These are phyloP conservation scores for Cactoblastis cactorum DNA, from an alignment of 2,888 invertebrate species.

Conservation along the genomic window DNA sequence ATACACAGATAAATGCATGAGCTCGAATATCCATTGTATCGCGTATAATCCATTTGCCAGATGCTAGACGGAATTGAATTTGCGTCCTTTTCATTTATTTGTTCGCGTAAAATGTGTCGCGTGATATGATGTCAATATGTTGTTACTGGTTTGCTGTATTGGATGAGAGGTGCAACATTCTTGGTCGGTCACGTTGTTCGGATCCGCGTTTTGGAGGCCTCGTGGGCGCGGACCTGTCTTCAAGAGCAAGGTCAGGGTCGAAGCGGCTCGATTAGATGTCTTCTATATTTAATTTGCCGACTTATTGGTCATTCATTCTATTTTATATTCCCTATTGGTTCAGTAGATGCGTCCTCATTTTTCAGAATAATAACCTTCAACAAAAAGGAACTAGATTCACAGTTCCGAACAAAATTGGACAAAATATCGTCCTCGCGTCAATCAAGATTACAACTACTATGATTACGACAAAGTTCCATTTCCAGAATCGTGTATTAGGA, in stretches of 20 bases:
- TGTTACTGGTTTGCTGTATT: neutral
- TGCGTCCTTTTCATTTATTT: neutral
- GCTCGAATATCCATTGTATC: neutral
- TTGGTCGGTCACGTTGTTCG: conserved; percentile 11
- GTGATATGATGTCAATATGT: neutral
- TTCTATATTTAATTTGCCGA: neutral
- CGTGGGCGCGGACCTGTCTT: conserved; percentile 64
- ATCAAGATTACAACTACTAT: too few species aligned
- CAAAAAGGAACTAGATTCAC: too few species aligned
- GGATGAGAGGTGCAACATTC: conserved; percentile 10
- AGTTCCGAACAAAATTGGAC: too few species aligned
- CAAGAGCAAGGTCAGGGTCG: conserved; percentile 62
- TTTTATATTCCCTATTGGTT: neutral
- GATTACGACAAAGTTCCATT: too few species aligned
- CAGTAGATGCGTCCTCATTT: neutral
- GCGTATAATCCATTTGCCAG: neutral
- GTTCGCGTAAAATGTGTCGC: neutral
- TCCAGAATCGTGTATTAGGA: too few species aligned
- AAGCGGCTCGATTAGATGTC: conserved; percentile 15
- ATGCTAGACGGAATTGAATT: conserved; percentile 1
- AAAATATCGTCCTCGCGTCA: too few species aligned
- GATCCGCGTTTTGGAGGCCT: conserved; percentile 39
- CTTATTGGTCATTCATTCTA: neutral
- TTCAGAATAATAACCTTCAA: too few species aligned
- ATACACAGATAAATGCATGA: neutral